Evolutionary conservation across 2,113 vertebrate genomes (phyloP).

Genomic region (Scatophagus argus): DNA sequence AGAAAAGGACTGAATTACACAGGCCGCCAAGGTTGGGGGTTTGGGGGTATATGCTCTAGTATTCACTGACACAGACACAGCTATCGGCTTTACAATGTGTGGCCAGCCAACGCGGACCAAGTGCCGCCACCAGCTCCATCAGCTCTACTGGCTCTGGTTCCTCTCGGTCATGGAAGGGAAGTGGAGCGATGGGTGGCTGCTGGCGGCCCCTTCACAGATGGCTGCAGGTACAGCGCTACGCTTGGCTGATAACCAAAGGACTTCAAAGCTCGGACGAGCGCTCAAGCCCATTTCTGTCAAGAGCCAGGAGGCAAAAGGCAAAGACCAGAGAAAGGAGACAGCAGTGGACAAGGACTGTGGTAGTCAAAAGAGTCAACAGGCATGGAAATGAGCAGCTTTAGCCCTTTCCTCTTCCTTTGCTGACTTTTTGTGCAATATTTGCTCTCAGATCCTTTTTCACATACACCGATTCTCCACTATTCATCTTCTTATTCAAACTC

Average conservation of each 20-base stretch:
- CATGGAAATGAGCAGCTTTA: constrained; percentile 70
- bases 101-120: constrained; percentile 31
- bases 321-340: constrained; percentile 53
- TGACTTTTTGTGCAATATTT: background rate
- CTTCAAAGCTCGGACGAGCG: constrained; percentile 76
- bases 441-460: constrained; percentile 6
- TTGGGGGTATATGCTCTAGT: constrained; percentile 7
- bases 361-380: constrained; percentile 73
- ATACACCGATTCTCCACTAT: background rate
- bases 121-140: constrained; percentile 47
- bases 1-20: constrained; percentile 16
- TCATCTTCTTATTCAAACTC: constrained; percentile 12
- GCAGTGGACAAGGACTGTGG: constrained; percentile 34
- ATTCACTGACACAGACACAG: constrained; percentile 27
- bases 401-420: constrained; percentile 13
- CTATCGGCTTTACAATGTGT: constrained; percentile 18
- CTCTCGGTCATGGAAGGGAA: constrained; percentile 69
- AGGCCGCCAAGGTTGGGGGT: constrained; percentile 4
- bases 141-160: constrained; percentile 51
- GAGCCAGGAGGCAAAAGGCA: constrained; percentile 67
- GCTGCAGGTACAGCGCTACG: constrained; percentile 79
- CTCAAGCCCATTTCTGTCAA: constrained; percentile 68
- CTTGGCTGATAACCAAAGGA: constrained; percentile 81
- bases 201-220: constrained; percentile 79
- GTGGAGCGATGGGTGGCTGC: constrained; percentile 69